Evolutionary conservation across 2,113 vertebrate species (phyloP).

Genomic region (Scomber japonicus): DNA sequence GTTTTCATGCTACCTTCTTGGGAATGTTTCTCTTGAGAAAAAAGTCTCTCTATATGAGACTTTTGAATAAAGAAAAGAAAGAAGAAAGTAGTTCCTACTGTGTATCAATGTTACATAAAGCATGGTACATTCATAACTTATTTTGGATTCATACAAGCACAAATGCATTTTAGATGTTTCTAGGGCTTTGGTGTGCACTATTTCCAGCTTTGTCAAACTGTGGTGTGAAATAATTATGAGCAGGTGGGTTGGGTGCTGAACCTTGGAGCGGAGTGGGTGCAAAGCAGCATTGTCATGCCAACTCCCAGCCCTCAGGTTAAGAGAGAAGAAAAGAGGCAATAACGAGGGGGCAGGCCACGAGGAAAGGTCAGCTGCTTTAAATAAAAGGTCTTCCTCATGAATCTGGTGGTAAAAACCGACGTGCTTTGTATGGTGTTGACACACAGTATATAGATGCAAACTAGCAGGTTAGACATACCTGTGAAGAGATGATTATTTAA

Average conservation of each 20-base stretch:
- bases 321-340: slow-evolving; percentile 18
- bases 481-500: slow-evolving; percentile 47
- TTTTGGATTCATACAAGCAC: slow-evolving; percentile 44
- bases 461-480: slow-evolving; percentile 14
- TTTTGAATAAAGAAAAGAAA: not conserved
- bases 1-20: not conserved
- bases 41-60: not conserved
- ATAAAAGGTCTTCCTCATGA: slow-evolving; percentile 33
- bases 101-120: slow-evolving; percentile 51
- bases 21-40: not conserved
- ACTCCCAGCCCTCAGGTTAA: not conserved
- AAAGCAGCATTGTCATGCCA: slow-evolving; percentile 46
- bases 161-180: slow-evolving; percentile 70
- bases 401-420: slow-evolving; percentile 11
- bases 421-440: slow-evolving; percentile 16
- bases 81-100: not conserved
- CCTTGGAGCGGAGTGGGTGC: slow-evolving; percentile 26
- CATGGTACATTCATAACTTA: slow-evolving; percentile 15
- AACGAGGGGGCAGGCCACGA: slow-evolving; percentile 11
- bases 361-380: slow-evolving; percentile 23
- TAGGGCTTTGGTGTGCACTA: slow-evolving; percentile 8
- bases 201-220: slow-evolving; percentile 54
- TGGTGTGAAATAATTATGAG: slow-evolving; percentile 69
- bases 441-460: slow-evolving; percentile 35
- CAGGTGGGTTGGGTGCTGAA: slow-evolving; percentile 53